These are phyloP conservation scores for Rhagonycha lutea DNA, from an alignment of 2,888 invertebrate genomes.

Conservation along the genomic window DNA sequence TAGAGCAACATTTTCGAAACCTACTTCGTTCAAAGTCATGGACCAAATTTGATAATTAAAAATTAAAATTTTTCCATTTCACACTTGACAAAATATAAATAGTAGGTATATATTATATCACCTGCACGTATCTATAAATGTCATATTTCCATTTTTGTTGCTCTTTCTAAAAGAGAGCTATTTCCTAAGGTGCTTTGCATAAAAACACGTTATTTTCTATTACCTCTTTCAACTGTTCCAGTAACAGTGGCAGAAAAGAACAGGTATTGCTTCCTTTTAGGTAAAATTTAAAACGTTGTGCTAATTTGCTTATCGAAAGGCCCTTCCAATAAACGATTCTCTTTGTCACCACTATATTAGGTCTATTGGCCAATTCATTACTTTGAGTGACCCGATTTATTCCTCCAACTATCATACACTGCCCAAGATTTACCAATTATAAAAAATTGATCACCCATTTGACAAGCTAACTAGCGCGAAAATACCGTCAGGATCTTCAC, in stretches of 20 bases:
- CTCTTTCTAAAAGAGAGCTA: slow-evolving; percentile 80
- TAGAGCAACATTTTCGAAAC: slow-evolving; percentile 85
- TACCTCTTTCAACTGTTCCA: slow-evolving; percentile 60
- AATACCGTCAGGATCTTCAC: slow-evolving; percentile 94
- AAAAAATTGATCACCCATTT: slow-evolving; percentile 94
- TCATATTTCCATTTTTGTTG: slow-evolving; percentile 79
- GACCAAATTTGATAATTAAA: slow-evolving; percentile 85
- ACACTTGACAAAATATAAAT: neutral
- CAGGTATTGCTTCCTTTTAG: slow-evolving; percentile 81
- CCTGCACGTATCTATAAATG: slow-evolving; percentile 97
- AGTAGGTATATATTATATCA: slow-evolving; percentile 58
- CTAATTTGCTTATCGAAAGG: slow-evolving; percentile 82
- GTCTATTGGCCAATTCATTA: slow-evolving; percentile 77
- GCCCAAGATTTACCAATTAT: slow-evolving; percentile 87
- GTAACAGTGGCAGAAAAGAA: slow-evolving; percentile 97
- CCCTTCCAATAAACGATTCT: slow-evolving; percentile 82
- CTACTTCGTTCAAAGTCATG: slow-evolving; percentile 85
- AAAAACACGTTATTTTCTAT: slow-evolving; percentile 59
- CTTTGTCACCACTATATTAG: slow-evolving; percentile 97
- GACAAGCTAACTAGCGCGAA: slow-evolving; percentile 89
- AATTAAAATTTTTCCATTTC: slow-evolving; percentile 22
- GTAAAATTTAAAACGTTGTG: slow-evolving; percentile 76
- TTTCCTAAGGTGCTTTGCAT: slow-evolving; percentile 73
- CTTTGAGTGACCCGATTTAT: slow-evolving; percentile 91
- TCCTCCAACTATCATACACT: slow-evolving; percentile 91